These are phyloP conservation scores for Poliocrania exsul DNA, from an alignment of 2,797 vertebrate genomes.

Conservation along the genomic window DNA sequence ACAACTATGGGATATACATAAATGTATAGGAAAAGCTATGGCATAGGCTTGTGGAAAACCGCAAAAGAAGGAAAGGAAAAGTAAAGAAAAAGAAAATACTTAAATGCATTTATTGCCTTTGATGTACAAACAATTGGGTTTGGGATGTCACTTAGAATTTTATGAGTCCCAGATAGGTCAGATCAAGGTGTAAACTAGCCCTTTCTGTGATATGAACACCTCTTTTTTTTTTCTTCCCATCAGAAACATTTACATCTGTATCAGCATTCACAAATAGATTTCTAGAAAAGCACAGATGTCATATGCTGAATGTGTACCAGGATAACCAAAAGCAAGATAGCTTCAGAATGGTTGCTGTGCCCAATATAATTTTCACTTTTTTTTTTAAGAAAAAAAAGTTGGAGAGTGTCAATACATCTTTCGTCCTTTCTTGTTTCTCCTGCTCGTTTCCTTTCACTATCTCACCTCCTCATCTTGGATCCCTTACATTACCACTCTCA, in stretches of 20 bases:
- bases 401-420: neutral
- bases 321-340: neutral
- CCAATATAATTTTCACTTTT: neutral
- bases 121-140: neutral
- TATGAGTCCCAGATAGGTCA: neutral
- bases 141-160: neutral
- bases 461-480: neutral
- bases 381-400: too few species aligned
- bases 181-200: neutral
- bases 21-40: neutral
- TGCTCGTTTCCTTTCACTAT: neutral
- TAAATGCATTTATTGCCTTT: neutral
- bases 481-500: fast-evolving
- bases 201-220: neutral
- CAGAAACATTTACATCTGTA: neutral
- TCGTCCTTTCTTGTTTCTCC: neutral
- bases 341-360: neutral
- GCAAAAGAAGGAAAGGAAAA: neutral
- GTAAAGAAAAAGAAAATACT: neutral
- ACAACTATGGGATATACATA: neutral
- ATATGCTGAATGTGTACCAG: neutral
- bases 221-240: neutral
- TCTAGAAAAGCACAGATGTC: neutral
- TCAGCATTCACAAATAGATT: neutral
- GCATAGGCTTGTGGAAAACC: neutral